Base-by-base conservation (phyloP, 2,113 vertebrate genomes). In the Oreochromis spilurus region DNA sequence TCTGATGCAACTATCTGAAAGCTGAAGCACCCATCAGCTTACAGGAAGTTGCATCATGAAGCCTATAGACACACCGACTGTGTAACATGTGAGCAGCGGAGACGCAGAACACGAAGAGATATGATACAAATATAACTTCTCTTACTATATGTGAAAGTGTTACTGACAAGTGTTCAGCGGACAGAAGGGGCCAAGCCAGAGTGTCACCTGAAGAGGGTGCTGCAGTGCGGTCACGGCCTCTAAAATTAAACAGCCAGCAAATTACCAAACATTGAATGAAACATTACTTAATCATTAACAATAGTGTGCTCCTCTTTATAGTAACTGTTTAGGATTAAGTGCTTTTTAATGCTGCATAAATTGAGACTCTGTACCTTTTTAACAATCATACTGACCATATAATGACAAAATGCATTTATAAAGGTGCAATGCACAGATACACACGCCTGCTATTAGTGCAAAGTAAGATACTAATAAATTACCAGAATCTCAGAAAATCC, bases 1-100 rank as follows among this genome's bases (percentile, higher is more conserved):
- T 92, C 87, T 95, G 94, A 95, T 94, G 94, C 94, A 95, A 95
- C 50, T 10, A 91, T 90, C 89, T 95, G 94, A 94, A 95, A 95
- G 93, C 85, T 77, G 82, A 82, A 38, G 94, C 80, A 24, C 72
- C 89, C 87, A 90, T 89, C 93, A 92, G 86, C 91, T 95, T 95
- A 94, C 94, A 94, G 93, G 91, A 95, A 92, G 88, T 95, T 95
- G 88, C 94, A 95, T 95, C 94, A 95, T 88, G 88, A 85, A 89
- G 92, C 93, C 91, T 94, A 94, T 95, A 94, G 93, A 94, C 88
- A 52, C 54, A 26, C 84, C 81, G 52, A 84, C 85, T 31, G 87
- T 77, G 85, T 83, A 88, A 89, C 87, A 80, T 84, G 89, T 54
- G 87, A 91, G 87, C 82, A 72, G 84, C 77, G 43, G 87, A 62